Evolutionary conservation across 1,140 invertebrate species (phyloP), one percentile per base, ranked within the genome.

Genomic region (Aphaenogaster rudis): DNA sequence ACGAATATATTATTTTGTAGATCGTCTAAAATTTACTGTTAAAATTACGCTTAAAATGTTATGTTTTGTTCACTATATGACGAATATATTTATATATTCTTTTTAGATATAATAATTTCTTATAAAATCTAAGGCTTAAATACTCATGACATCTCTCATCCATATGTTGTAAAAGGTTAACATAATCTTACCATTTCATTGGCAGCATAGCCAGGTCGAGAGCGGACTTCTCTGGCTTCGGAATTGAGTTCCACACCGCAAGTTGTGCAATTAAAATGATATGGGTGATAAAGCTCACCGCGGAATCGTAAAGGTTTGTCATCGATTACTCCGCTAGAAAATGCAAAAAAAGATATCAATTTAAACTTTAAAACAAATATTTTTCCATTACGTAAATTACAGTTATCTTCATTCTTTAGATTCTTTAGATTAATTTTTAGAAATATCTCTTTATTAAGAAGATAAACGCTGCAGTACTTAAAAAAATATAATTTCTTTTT

Each of bases 231-330:
- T 71, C 99, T 96, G 8, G 99, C 99, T 93, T 99, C 99, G 63
- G 98, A 97, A 95, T 98, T 98, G 48, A 98, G 96, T 95, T 98
- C 98, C 1, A 97, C 96, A 64, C 98, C 97, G 95, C 99, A 99
- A 3, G 98, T 96, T 52, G 98, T 98, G 94, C 99, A 99, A 93
- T 99, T 99, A 95, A 99, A 99, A 95, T 99, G 99, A 96, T 99
- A 99, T 0, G 99, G 98, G 96, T 99, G 99, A 96, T 99, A 99
- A 1, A 99, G 98, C 96, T 99, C 99, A 48, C 99, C 99, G 63
- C 98, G 97, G 96, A 98, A 99, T 91, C 99, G 97, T 87, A 99
- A 96, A 61, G 99, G 99, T 91, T 99, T 98, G 89, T 99, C 99
- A 94, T 99, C 99, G 91, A 99, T 99, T 3, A 99, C 97, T 7